Evolutionary conservation across 2,797 vertebrate genomes (phyloP).

Genomic region (Huso huso): DNA sequence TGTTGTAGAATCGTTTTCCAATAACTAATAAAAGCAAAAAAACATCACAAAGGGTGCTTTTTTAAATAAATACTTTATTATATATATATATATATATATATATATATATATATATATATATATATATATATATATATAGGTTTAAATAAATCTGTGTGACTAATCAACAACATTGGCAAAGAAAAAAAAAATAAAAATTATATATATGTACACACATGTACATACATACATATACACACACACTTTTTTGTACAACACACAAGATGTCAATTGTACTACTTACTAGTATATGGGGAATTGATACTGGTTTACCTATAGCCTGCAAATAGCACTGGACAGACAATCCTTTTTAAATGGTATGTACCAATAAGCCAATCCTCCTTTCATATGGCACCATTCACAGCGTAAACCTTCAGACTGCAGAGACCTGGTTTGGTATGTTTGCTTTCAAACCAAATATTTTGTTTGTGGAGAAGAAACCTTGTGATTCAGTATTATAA

Average conservation of each 20-base stretch:
- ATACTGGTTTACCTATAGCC: slow-evolving; percentile 46
- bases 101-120: too few relatives aligned
- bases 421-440: neutral
- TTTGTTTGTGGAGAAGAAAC: neutral
- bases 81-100: too few relatives aligned
- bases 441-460: neutral
- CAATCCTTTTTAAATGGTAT: slow-evolving; percentile 31
- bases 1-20: slow-evolving; percentile 48
- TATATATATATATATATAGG: slow-evolving; percentile 23
- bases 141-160: slow-evolving; percentile 62
- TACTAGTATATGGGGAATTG: slow-evolving; percentile 44
- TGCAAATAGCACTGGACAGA: slow-evolving; percentile 37
- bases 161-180: slow-evolving; percentile 40
- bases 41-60: slow-evolving; percentile 39
- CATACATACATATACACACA: slow-evolving; percentile 17
- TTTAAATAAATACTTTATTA: slow-evolving; percentile 55
- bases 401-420: slow-evolving; percentile 28
- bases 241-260: slow-evolving; percentile 52
- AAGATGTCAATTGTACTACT: slow-evolving; percentile 60
- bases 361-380: slow-evolving; percentile 54
- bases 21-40: slow-evolving; percentile 42
- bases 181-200: slow-evolving; percentile 33
- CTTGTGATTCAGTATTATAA: neutral
- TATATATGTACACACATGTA: slow-evolving; percentile 32
- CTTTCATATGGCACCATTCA: slow-evolving; percentile 49